These are phyloP conservation scores for Hassar affinis DNA, from an alignment of 2,113 vertebrate species.

Conservation along the genomic window DNA sequence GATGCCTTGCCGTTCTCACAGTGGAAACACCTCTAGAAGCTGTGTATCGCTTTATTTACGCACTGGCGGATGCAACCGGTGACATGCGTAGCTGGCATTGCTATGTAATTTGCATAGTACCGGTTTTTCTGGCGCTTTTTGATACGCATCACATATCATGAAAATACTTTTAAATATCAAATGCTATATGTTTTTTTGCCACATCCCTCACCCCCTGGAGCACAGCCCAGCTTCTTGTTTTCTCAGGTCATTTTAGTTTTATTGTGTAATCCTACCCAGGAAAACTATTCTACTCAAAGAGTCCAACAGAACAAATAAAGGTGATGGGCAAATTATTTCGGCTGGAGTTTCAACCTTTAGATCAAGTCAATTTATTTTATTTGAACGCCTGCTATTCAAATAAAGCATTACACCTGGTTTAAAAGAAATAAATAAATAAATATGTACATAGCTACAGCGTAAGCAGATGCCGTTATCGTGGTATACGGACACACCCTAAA, in stretches of 20 bases:
- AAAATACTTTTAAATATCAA: too few species aligned
- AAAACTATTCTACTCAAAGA: neutral
- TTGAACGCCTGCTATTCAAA: neutral
- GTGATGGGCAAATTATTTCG: neutral
- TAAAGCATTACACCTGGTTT: neutral
- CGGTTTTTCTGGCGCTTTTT: too few species aligned
- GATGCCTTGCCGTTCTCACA: too few species aligned
- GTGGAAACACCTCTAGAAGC: too few species aligned
- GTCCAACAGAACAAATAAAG: neutral
- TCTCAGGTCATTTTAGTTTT: neutral
- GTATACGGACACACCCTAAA: neutral
- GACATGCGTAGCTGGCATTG: too few species aligned
- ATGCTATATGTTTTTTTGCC: too few species aligned
- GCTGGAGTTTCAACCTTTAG: neutral
- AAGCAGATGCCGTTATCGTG: neutral
- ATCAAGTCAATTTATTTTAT: neutral
- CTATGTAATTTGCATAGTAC: too few species aligned
- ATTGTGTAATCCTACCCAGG: too few species aligned
- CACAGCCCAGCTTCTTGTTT: neutral
- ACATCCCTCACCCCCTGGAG: too few species aligned
- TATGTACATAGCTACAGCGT: neutral
- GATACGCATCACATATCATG: too few species aligned
- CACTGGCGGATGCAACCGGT: too few species aligned
- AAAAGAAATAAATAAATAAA: neutral
- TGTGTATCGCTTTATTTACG: too few species aligned